Conservation (phyloP, 2,113 vertebrate genomes). For the Orcinus orca region DNA sequence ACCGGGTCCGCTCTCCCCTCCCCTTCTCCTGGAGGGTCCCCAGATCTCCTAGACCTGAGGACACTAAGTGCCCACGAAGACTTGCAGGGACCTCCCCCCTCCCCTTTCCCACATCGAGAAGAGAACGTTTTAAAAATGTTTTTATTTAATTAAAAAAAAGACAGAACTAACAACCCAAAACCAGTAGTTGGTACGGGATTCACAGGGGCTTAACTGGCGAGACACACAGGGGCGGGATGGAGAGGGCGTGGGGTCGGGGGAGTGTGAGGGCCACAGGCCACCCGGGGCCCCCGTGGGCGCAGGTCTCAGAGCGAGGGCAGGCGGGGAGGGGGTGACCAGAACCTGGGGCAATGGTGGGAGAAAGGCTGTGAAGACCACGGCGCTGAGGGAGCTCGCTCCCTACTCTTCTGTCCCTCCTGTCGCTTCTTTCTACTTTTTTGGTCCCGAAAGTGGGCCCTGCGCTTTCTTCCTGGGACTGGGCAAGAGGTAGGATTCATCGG, state of each 20-base stretch:
- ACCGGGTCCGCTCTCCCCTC: fast-evolving
- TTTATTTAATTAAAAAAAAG: conserved; percentile 84
- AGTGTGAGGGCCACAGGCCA: background rate
- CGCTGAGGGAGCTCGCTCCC: background rate
- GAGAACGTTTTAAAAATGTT: conserved; percentile 83
- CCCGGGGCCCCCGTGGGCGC: background rate
- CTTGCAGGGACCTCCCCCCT: background rate
- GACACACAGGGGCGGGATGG: conserved; percentile 51
- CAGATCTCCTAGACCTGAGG: background rate
- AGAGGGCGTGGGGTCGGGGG: fast-evolving
- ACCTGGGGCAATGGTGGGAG: background rate
- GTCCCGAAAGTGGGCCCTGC: background rate
- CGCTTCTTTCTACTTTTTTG: background rate
- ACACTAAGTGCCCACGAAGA: background rate
- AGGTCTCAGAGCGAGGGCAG: background rate
- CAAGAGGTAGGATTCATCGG: conserved; percentile 63
- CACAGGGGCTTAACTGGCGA: conserved; percentile 79
- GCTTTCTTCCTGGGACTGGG: conserved; percentile 55
- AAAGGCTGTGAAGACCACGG: background rate
- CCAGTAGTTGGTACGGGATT: conserved; percentile 80
- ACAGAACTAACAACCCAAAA: conserved; percentile 66
- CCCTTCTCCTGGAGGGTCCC: background rate
- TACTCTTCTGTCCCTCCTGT: background rate
- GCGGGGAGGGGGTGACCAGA: background rate
- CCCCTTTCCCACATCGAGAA: conserved; percentile 44